Evolutionary conservation across 2,888 invertebrate species (phyloP), one percentile per base, ranked within the genome.

Genomic region (Drosophila neotestacea): DNA sequence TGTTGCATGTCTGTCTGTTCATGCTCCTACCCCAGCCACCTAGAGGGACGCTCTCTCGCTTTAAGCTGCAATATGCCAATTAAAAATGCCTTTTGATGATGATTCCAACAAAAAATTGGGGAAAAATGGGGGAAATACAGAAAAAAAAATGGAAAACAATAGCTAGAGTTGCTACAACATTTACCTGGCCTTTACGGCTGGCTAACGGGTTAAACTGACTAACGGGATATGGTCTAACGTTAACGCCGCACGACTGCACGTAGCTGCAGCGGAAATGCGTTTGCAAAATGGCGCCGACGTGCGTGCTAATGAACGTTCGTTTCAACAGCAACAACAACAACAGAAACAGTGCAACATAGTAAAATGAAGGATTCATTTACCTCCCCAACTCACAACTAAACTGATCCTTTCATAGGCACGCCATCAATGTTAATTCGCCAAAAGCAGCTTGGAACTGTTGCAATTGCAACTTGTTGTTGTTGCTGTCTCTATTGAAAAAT

Each of bases 231-330:
- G 72, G 59, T 56, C 58, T 56, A 58, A 64, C 70, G 77, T 47
- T 13, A 62, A 62, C 46, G 38, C 51, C 61, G 73, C 76, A 81
- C 76, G 77, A 77, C 73, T 81, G 79, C 81, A 82, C 83, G 81
- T 85, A 73, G 55, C 61, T 74, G 81, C 88, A 86, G 71, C 81
- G 86, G 85, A 89, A 87, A 88, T 81, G 89, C 81, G 83, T 82
- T 79, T 88, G 85, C 85, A 88, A 85, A 86, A 84, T 85, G 85
- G 88, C 81, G 86, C 81, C 77, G 82, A 85, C 87, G 89, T 87
- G 87, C 89, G 89, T 88, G 87, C 83, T 87, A 88, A 87, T 87
- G 87, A 88, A 81, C 85, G 85, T 56, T 48, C 59, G 56, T 50
- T 22, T 54, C 64, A 39, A 16, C 34, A 44, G 6, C 3, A 42